These are phyloP conservation scores for Eueides isabella DNA, from an alignment of 1,140 invertebrate species.

Conservation along the genomic window DNA sequence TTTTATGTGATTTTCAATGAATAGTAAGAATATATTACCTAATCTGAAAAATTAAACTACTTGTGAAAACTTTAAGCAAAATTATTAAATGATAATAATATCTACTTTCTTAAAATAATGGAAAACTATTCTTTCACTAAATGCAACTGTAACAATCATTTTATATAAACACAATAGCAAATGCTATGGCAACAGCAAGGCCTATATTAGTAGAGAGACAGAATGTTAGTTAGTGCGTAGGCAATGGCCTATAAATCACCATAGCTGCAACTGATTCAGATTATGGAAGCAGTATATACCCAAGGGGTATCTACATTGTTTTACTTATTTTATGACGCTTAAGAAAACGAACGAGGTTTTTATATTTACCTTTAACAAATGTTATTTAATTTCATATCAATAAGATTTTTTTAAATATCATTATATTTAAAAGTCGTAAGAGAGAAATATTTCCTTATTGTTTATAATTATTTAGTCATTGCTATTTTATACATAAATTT, in stretches of 20 bases:
- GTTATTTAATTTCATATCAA: background rate
- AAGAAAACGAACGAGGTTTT: background rate
- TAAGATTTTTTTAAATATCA: too few species aligned
- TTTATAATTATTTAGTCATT: too few species aligned
- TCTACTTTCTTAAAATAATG: too few species aligned
- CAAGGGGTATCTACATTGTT: slow-evolving; percentile 15
- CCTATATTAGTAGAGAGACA: slow-evolving; percentile 62
- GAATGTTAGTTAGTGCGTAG: slow-evolving; percentile 58
- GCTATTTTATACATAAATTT: too few species aligned
- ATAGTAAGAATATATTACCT: too few species aligned
- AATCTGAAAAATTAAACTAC: too few species aligned
- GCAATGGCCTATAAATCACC: slow-evolving; percentile 72
- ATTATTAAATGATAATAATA: too few species aligned
- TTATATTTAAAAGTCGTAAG: too few species aligned
- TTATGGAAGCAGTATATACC: slow-evolving; percentile 29
- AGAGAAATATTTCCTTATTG: too few species aligned
- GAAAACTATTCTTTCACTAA: too few species aligned
- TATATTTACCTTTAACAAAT: background rate
- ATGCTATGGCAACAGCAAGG: slow-evolving; percentile 41
- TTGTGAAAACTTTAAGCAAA: too few species aligned
- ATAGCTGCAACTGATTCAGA: slow-evolving; percentile 66
- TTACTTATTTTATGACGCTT: slow-evolving; percentile 1
- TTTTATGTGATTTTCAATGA: too few species aligned
- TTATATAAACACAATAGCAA: background rate
- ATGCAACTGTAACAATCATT: background rate